Conservation (phyloP, 2,113 vertebrate genomes). For the Procapra przewalskii region DNA sequence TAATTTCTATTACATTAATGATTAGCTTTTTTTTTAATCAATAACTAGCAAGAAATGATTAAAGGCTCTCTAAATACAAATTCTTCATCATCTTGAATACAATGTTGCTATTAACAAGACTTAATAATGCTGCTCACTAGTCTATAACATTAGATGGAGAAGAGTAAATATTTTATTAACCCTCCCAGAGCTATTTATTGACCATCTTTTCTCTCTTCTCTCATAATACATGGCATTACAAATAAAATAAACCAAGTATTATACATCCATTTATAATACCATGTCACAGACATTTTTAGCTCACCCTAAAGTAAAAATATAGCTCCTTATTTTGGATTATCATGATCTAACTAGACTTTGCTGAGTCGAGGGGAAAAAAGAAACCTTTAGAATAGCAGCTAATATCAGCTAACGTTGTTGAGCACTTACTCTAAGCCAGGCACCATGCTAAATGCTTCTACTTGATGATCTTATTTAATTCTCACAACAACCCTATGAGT, state of each 20-base stretch:
- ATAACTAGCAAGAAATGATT: background rate
- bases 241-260: constrained; percentile 61
- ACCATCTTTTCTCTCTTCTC: background rate
- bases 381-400: background rate
- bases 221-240: constrained; percentile 4
- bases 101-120: constrained; percentile 20
- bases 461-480: background rate
- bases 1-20: background rate
- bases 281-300: background rate
- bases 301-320: background rate
- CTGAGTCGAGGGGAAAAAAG: background rate
- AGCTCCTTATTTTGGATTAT: background rate
- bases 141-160: constrained; percentile 36
- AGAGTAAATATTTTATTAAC: constrained; percentile 58
- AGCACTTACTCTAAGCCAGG: background rate
- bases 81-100: background rate
- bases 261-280: constrained; percentile 21
- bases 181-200: constrained; percentile 48
- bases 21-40: background rate
- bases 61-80: background rate
- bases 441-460: background rate
- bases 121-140: background rate
- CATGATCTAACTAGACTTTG: constrained; percentile 26
- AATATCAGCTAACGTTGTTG: background rate
- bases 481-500: background rate